Base-by-base conservation (phyloP, 2,888 invertebrate species). In the Harpagoxenus sublaevis region DNA sequence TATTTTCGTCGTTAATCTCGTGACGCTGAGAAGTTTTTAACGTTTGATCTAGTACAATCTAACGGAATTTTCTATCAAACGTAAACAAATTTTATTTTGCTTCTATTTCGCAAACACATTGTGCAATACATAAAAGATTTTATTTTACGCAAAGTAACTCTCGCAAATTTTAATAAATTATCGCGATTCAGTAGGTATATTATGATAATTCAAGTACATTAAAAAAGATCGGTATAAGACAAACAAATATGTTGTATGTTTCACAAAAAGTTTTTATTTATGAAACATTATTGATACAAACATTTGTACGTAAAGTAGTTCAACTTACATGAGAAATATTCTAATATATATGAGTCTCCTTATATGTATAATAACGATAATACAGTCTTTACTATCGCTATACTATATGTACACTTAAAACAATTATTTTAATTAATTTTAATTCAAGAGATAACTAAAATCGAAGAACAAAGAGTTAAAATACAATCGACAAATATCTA, bases 1-100 rank as follows among this genome's bases (percentile, higher is more conserved):
- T 86, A 88, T 84, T 84, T 84, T 86, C 48, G 28, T 18, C 53
- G n/a, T 53, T 79, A 28, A 15, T 77, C 51, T 73, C 23, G 23
- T 48, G 15, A 78, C 48, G 10, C 15, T 48, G 18, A 42, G 23
- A 51, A 48, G 9, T 65, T 60, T 65, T 60, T 18, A 48, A 45
- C 8, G 35, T 51, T 39, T 10, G 4, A 28, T 71, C 9, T 28
- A 48, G 5, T 9, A 12, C 18, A 15, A 8, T 39, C n/a, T 75
- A 75, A n/a, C 1, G 9, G n/a, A 53, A 48, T 35, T 5, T 39
- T 3, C 15, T 57, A 70, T 1, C 15, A 28, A 57, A n/a, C 55
- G 28, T 18, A 65, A 28, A 78, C 12, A 66, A 28, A 65, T 15
- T 23, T 81, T 60, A 35, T 71, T 60, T 60, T 48, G 4, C 4